Base-by-base conservation (phyloP, 2,888 invertebrate genomes). In the Drosophila engyochracea region DNA sequence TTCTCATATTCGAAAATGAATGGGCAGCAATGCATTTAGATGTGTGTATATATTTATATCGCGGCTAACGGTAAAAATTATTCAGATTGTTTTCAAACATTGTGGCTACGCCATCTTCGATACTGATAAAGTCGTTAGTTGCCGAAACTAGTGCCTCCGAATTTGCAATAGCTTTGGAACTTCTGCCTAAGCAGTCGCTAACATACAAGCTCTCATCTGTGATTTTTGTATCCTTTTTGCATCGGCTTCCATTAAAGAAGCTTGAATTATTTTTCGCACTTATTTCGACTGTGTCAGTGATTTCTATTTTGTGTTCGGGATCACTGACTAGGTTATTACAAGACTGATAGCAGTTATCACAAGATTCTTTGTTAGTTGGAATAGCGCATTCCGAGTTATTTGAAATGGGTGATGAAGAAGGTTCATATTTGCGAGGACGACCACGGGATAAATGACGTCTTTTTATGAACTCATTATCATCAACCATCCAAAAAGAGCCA, bases 401-500 rank as follows among this genome's bases (percentile, higher is more conserved):
- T 25, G 89, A 88, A 57, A 82, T 89, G 33, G 91, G 90, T 41
- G 92, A 91, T 59, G 89, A 84, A 31, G 91, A 96, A 94, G 97
- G 97, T 95, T 98, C 98, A 96, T 98, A 98, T 96, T 98, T 98
- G 95, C 98, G 96, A 94, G 98, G 98, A 94, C 98, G 96, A 94
- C 98, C 98, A 94, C 98, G 97, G 94, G 98, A 98, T 95, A 98
- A 96, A 95, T 98, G 98, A 92, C 98, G 97, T 94, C 98, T 96
- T 95, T 98, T 98, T 95, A 98, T 97, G 95, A 98, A 98, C 95
- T 98, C 98, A 93, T 97, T 97, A 95, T 98, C 98, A 95, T 98
- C 98, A 95, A 98, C 98, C 98, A 98, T 98, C 98, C 98, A 98
- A 96, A 98, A 98, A 93, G 98, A 98, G 94, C 98, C 98, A 96